Evolutionary conservation across 2,888 invertebrate species (phyloP).

Genomic region (Mamestra brassicae): DNA sequence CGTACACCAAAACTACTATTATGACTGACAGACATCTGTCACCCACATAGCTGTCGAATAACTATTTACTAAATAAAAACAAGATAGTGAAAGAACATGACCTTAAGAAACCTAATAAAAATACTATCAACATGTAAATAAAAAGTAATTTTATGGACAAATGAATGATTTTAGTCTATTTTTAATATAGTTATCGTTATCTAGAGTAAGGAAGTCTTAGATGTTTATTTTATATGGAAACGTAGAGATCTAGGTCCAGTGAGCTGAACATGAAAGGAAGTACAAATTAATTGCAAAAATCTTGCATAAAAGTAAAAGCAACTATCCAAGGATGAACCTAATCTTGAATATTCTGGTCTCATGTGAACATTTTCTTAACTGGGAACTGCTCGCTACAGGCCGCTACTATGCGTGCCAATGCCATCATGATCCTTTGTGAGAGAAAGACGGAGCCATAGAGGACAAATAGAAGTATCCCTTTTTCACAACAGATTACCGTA

Average conservation of each 20-base stretch:
- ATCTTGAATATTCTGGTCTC: background rate
- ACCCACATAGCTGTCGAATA: background rate
- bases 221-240: background rate
- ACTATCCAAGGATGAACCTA: background rate
- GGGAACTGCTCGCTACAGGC: no score
- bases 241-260: background rate
- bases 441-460: no score
- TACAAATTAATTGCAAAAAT: background rate
- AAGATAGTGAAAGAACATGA: conserved; percentile 1
- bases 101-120: background rate
- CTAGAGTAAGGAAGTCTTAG: background rate
- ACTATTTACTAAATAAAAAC: conserved; percentile 6
- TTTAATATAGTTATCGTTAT: background rate
- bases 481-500: no score
- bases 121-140: background rate
- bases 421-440: no score
- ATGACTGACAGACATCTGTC: background rate
- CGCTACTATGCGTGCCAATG: no score
- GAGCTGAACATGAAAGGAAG: background rate
- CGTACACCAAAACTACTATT: no score
- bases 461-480: no score
- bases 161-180: background rate
- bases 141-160: background rate
- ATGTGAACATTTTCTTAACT: no score
- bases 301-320: background rate